Evolutionary conservation across 2,888 invertebrate species (phyloP).

Genomic region (Congeria kusceri): DNA sequence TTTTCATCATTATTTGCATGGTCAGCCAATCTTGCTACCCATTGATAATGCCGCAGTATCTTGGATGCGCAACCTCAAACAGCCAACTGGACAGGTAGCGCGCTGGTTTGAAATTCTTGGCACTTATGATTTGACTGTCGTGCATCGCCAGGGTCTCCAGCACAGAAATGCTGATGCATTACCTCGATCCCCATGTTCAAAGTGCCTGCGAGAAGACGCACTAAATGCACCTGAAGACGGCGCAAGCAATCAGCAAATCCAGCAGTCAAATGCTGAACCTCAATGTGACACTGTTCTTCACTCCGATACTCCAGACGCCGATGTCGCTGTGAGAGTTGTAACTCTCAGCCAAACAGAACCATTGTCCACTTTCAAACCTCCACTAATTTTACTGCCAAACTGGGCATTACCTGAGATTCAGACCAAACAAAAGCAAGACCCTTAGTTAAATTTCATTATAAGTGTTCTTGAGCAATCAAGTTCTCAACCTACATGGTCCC

Average conservation of each 20-base stretch:
- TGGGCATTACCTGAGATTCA: not conserved
- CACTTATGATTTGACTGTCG: not conserved
- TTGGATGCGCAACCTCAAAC: not conserved
- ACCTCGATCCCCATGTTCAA: not conserved
- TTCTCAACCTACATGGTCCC: not conserved
- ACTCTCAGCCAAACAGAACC: conserved; percentile 43
- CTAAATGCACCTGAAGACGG: not conserved
- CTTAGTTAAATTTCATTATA: not conserved
- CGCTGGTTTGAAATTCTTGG: not conserved
- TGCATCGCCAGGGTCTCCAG: conserved; percentile 1
- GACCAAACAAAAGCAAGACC: not conserved
- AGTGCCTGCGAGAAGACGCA: conserved; percentile 7
- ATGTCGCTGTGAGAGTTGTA: not conserved
- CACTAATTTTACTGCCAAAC: not conserved
- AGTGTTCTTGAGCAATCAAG: not conserved
- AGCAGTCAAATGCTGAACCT: no score
- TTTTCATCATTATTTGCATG: conserved; percentile 20
- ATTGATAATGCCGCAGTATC: conserved; percentile 35
- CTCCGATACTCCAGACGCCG: not conserved
- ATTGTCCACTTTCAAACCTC: not conserved
- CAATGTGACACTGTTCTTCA: not conserved
- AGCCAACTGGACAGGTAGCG: not conserved
- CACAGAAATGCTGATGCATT: not conserved
- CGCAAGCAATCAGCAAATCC: not conserved
- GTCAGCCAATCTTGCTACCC: conserved; percentile 13